Percentiles rank a stretch among this genome's conserved stretches.
Evolutionary conservation across 2,113 vertebrate genomes (phyloP).

Genomic region (Atherinomorus stipes): DNA sequence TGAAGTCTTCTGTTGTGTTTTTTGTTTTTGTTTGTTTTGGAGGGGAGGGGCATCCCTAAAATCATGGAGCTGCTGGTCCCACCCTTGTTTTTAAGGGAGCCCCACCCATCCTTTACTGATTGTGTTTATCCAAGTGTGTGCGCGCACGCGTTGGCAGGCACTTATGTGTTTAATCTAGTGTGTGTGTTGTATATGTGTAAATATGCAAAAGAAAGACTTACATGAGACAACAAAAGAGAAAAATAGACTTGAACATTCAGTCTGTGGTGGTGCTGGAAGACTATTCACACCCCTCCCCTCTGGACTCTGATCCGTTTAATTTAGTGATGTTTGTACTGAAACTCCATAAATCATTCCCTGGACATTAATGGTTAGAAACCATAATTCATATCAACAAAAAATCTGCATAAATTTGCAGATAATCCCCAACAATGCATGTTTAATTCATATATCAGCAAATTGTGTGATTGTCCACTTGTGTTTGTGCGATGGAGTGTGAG

Average conservation of each 20-base stretch:
- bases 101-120: constrained; percentile 11
- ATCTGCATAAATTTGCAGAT: constrained; percentile 29
- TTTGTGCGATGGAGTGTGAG: constrained; percentile 2
- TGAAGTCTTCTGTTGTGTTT: constrained; percentile 49
- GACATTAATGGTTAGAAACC: background rate
- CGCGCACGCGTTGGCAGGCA: constrained; percentile 2
- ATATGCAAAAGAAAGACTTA: constrained; percentile 33
- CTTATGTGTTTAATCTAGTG: constrained; percentile 10
- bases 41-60: constrained; percentile 45
- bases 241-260: constrained; percentile 20
- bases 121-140: constrained; percentile 8
- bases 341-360: background rate
- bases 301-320: constrained; percentile 1
- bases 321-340: background rate
- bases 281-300: background rate
- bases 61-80: constrained; percentile 74
- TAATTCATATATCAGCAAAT: constrained; percentile 28
- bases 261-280: constrained; percentile 24
- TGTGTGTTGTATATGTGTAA: constrained; percentile 8
- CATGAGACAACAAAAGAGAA: constrained; percentile 30
- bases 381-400: constrained; percentile 11
- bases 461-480: constrained; percentile 5
- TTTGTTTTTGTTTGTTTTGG: constrained; percentile 1
- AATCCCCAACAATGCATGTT: constrained; percentile 13
- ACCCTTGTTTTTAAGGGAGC: constrained; percentile 46